Evolutionary conservation across 2,797 vertebrate genomes (phyloP), one percentile per base, ranked within the genome.

Genomic region (Hephaestus fuliginosus): DNA sequence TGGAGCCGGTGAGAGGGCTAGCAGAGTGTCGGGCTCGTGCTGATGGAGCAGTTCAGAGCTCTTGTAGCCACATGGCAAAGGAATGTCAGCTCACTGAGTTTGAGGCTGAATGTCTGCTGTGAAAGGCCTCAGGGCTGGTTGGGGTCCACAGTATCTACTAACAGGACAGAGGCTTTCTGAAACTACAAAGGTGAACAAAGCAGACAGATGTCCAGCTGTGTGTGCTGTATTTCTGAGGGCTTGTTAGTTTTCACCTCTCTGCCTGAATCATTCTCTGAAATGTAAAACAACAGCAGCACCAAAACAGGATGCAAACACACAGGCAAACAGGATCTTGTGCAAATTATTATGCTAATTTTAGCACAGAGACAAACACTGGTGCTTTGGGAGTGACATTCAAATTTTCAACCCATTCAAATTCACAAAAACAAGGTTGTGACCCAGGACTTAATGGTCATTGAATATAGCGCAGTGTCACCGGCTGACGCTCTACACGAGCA

Each of bases 71-170:
- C 86, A 86, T 92, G 88, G 87, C 89, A 81, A 71, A 92, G 92
- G 92, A 95, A 95, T 94, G 93, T 82, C 72, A 79, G 74, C 83
- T 84, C 77, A 63, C 62, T 69, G 80, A 85, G 64, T 58, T 10
- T 84, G 78, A 56, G 80, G 80, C 77, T 79, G 83, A 73, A 77
- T 89, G 85, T 88, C 76, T 84, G 79, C 87, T 71, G 83, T 78
- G 87, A 86, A 80, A 76, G 69, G 85, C 81, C 75, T 84, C 36
- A 25, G 25, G 25, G 25, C 25, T 25, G 25, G 25, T 25, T 7
- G 79, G 80, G 49, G 61, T 66, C 74, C 41, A 68, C 7, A 55
- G 71, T 76, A 56, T 83, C 78, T 69, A 76, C 79, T 81, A 81
- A 79, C 76, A 64, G 66, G 64, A 78, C 79, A 44, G 80, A 70